These are phyloP conservation scores for Chelon labrosus DNA, from an alignment of 2,797 vertebrate species.

Conservation along the genomic window DNA sequence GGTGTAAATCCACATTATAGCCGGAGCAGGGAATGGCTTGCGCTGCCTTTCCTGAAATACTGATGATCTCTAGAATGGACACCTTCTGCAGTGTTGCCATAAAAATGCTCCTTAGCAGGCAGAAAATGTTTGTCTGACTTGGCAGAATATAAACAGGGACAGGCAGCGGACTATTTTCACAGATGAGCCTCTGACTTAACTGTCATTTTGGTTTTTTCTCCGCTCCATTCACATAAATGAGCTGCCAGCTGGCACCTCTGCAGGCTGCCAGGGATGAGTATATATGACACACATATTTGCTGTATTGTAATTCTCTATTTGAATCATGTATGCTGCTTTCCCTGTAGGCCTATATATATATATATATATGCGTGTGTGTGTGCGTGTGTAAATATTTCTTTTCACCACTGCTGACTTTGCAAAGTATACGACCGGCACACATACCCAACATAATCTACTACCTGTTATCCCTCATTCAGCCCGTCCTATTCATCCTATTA, in stretches of 20 bases:
- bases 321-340: slow-evolving; percentile 49
- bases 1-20: background rate
- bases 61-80: slow-evolving; percentile 4
- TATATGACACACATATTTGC: slow-evolving; percentile 33
- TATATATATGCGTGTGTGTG: too few relatives aligned
- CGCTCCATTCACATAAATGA: slow-evolving; percentile 50
- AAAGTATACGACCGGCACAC: slow-evolving; percentile 33
- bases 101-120: slow-evolving; percentile 19
- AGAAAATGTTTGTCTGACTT: slow-evolving; percentile 29
- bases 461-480: slow-evolving; percentile 38
- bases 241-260: slow-evolving; percentile 42
- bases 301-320: slow-evolving; percentile 57
- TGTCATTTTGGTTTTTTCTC: slow-evolving; percentile 44
- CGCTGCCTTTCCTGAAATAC: slow-evolving; percentile 1
- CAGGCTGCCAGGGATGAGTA: slow-evolving; percentile 33
- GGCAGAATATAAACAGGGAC: slow-evolving; percentile 36
- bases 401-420: slow-evolving; percentile 58
- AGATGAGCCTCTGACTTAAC: slow-evolving; percentile 40
- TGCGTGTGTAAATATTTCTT: slow-evolving; percentile 22
- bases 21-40: background rate
- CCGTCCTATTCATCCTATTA: slow-evolving; percentile 50
- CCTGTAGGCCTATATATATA: too few relatives aligned
- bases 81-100: background rate
- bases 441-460: slow-evolving; percentile 38
- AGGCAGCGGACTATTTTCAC: slow-evolving; percentile 36